These are phyloP conservation scores for Misgurnus mizolepis DNA, from an alignment of 2,113 vertebrate genomes.

Conservation along the genomic window DNA sequence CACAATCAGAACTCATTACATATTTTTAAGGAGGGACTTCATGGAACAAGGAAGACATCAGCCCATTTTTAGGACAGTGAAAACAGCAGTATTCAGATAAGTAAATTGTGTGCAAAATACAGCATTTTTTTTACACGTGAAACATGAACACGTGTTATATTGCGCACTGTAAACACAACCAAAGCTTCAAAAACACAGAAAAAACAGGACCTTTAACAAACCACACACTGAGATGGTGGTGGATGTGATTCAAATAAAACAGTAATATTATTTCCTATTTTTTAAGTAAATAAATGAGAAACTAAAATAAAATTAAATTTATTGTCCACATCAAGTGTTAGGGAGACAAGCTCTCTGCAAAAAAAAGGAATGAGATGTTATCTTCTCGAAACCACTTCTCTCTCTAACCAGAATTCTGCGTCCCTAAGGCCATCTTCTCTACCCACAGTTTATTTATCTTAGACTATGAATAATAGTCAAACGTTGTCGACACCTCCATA, in stretches of 20 bases:
- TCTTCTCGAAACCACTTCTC: conserved; percentile 40
- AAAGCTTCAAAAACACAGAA: neutral
- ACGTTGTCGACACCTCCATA: conserved; percentile 64
- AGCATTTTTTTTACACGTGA: no score
- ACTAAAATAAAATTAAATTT: neutral
- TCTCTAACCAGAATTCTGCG: conserved; percentile 15
- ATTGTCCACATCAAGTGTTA: conserved; percentile 12
- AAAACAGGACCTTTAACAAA: neutral
- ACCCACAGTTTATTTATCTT: conserved; percentile 57
- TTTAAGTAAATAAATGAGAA: neutral
- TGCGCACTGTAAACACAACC: no score
- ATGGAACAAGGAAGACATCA: no score
- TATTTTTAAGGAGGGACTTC: no score
- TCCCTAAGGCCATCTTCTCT: conserved; percentile 32
- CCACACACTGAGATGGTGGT: neutral
- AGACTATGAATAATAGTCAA: conserved; percentile 56
- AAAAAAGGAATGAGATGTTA: conserved; percentile 25
- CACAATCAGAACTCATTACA: no score
- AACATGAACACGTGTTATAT: no score
- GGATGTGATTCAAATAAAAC: neutral
- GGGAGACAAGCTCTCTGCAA: neutral
- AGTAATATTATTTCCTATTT: neutral
- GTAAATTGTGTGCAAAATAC: no score
- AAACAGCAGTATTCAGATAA: no score
- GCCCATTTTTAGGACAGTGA: no score